Evolutionary conservation across 2,113 vertebrate species (phyloP).

Genomic region (Amazona guildingii): DNA sequence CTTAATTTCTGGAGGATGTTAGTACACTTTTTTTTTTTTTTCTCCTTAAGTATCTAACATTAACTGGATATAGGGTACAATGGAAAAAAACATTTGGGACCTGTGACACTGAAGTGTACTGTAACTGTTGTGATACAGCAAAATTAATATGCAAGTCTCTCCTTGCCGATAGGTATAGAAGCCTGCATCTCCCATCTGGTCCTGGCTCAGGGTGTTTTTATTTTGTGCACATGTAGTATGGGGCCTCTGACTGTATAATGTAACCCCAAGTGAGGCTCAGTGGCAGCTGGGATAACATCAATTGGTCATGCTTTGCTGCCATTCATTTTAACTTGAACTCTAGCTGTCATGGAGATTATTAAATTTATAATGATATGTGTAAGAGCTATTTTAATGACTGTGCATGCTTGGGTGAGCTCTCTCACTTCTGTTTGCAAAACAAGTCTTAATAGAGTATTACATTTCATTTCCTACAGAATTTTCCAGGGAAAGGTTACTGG

Average conservation of each 20-base stretch:
- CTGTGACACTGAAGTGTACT: constrained; percentile 40
- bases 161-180: constrained; percentile 67
- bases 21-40: not conserved
- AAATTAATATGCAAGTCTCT: constrained; percentile 75
- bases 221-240: constrained; percentile 68
- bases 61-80: not conserved
- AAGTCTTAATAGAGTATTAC: constrained; percentile 75
- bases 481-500: constrained; percentile 30
- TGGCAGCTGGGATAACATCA: constrained; percentile 84
- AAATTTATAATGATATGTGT: constrained; percentile 84
- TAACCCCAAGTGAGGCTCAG: constrained; percentile 76
- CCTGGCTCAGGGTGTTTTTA: constrained; percentile 68
- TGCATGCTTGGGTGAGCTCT: constrained; percentile 67
- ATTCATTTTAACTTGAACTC: constrained; percentile 84
- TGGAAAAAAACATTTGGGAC: constrained; percentile 60
- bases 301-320: constrained; percentile 84
- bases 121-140: constrained; percentile 71
- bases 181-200: constrained; percentile 83
- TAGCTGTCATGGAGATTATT: constrained; percentile 83
- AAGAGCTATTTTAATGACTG: constrained; percentile 81
- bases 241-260: constrained; percentile 71
- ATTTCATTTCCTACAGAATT: constrained; percentile 71
- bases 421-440: constrained; percentile 73
- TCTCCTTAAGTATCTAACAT: not conserved
- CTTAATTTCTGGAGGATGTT: constrained; percentile 37